Evolutionary conservation across 2,113 vertebrate species (phyloP), one percentile per base, ranked within the genome.

Genomic region (Callopanchax toddi): DNA sequence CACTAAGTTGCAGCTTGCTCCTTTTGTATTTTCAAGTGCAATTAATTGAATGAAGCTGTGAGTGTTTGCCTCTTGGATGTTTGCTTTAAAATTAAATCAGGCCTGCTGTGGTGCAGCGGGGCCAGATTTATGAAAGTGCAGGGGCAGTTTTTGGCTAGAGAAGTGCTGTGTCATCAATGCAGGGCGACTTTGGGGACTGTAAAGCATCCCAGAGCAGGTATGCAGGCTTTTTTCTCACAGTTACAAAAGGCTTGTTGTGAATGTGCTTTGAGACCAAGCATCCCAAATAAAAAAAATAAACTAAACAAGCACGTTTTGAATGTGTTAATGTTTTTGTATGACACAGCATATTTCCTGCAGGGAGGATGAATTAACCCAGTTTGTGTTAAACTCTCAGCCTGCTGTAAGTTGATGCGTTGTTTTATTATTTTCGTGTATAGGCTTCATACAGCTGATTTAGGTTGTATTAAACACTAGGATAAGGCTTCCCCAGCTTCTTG

Each of bases 401-500:
- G 18, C 26, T 52, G 37, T 29, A 22, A 48, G 21, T 48, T 22
- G n/a, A n/a, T n/a, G n/a, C n/a, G 10, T 20, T 36, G 22, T 2
- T 11, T 32, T 7, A 8, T 65, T 51, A 9, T 26, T 13, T 22
- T 10, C 32, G 58, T 60, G 51, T 32, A 9, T 32, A 32, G 10
- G 10, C 1, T 6, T 32, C 4, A 32, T 32, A 8, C 29, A 1
- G 32, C 44, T 50, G 9, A 13, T 36, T 57, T 60, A 57, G 37
- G 74, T 36, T 53, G 25, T 53, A 18, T 67, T 53, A 3, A 56
- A 7, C 17, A 25, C 11, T 32, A 21, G 34, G 2, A 73, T 53
- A 23, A 82, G 84, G 83, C 76, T 82, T 83, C 83, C 84, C 82
- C 76, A 60, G 88, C 82, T 89, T 90, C 79, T 84, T 67, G 87